Conservation (phyloP, 2,888 invertebrate species). For the Agrilus biguttatus region DNA sequence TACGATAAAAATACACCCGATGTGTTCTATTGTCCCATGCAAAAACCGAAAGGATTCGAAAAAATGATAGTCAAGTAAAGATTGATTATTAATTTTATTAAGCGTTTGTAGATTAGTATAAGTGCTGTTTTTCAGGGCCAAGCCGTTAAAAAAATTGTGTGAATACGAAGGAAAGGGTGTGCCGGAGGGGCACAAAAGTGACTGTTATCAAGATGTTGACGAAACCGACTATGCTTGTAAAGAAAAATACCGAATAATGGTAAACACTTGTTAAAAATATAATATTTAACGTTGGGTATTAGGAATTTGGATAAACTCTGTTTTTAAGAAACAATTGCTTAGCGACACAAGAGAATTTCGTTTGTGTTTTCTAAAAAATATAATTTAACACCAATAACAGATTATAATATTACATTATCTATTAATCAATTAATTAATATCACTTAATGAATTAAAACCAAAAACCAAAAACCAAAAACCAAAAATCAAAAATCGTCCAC, state of each 20-base stretch:
- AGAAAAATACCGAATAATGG: slow-evolving; percentile 68
- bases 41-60: slow-evolving; percentile 60
- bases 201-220: slow-evolving; percentile 67
- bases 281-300: not conserved
- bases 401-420: no score
- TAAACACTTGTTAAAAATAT: slow-evolving; percentile 26
- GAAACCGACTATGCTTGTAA: slow-evolving; percentile 68
- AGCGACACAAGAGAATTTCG: no score
- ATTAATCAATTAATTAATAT: no score
- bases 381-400: no score
- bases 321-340: not conserved
- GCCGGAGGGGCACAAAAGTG: slow-evolving; percentile 60
- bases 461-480: no score
- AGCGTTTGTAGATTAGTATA: not conserved
- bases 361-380: no score
- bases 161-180: slow-evolving; percentile 56
- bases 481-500: no score
- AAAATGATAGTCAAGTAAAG: slow-evolving; percentile 53
- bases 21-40: slow-evolving; percentile 65
- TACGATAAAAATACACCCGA: slow-evolving; percentile 67
- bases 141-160: slow-evolving; percentile 55
- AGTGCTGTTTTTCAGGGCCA: slow-evolving; percentile 31
- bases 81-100: not conserved
- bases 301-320: not conserved
- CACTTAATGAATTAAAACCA: no score